Evolutionary conservation across 2,113 vertebrate genomes (phyloP), one percentile per base, ranked within the genome.

Genomic region (Ictidomys tridecemlineatus): DNA sequence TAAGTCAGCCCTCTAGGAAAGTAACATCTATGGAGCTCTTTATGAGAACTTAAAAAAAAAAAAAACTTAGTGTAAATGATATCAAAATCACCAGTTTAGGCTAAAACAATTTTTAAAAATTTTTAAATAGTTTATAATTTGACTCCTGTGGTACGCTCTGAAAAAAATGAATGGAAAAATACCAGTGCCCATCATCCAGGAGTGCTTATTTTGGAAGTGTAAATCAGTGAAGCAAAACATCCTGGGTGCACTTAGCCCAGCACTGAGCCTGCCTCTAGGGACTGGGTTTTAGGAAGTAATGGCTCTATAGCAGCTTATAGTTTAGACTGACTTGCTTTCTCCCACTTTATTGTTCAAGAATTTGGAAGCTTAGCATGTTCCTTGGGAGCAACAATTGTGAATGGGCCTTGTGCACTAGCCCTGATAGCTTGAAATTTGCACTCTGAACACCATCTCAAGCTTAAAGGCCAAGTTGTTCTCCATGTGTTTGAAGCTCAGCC

Each of bases 21-120:
- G 39, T 65, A 86, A 63, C 72, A 87, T 82, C 89, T 87, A 48
- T 95, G 87, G 83, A 67, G 14, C 17, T 96, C 37, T 28, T 96
- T 39, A 79, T 32, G 48, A 42, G 42, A 4, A 42, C 42, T 42
- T 42, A 42, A 42, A 42, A 42, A 42, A 42, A 42, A n/a, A 42
- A 42, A 42, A 42, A 5, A 4, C 42, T 42, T 42, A 72, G 14
- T 67, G 90, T 78, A 37, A 76, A 94, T 78, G 77, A 67, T 91
- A 48, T 0, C 0, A 95, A 79, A 78, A 92, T 70, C 34, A 84
- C 5, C 48, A 63, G 11, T 16, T 93, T 77, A 84, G 58, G 80
- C 34, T 2, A 83, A 91, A 91, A 6, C 56, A 72, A n/a, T 79
- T 90, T 42, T 87, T 65, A 42, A 91, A 67, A 73, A 53, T 58